A percentile compares a stretch with the other conserved stretches of the same genome.
Evolutionary conservation across 2,888 invertebrate species (phyloP).

Genomic region (Mayetiola destructor): DNA sequence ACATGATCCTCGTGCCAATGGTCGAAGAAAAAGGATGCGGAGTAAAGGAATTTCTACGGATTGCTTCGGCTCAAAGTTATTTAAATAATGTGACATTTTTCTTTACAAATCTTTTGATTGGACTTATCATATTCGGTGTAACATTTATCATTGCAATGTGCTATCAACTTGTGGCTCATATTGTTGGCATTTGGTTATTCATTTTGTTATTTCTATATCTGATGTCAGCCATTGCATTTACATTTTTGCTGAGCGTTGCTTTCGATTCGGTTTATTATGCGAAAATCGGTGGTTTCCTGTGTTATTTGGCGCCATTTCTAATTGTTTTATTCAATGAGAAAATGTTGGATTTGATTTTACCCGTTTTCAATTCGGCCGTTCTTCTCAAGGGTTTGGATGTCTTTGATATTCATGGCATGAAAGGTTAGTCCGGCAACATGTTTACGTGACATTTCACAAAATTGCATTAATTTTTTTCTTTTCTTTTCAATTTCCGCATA

Average conservation of each 20-base stretch:
- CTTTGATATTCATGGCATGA: constrained; percentile 3
- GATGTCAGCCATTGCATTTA: constrained; percentile 16
- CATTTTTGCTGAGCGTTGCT: constrained; percentile 31
- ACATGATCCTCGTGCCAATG: constrained; percentile 38
- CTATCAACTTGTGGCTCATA: not conserved
- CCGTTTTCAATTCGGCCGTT: constrained; percentile 11
- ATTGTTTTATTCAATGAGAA: constrained; percentile 21
- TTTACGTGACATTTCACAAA: too few species aligned
- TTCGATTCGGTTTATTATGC: constrained; percentile 32
- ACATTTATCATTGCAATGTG: not conserved
- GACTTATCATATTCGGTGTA: constrained; percentile 1
- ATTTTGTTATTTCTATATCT: constrained; percentile 14
- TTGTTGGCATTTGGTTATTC: not conserved
- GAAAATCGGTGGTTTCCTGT: constrained; percentile 29
- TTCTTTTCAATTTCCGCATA: not conserved
- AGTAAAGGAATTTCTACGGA: constrained; percentile 30
- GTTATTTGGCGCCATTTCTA: constrained; percentile 28
- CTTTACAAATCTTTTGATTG: constrained; percentile 25
- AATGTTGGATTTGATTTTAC: constrained; percentile 13
- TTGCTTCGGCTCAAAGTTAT: constrained; percentile 31
- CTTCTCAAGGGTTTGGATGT: constrained; percentile 14
- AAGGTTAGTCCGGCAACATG: too few species aligned
- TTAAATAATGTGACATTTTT: constrained; percentile 32
- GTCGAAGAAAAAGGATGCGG: constrained; percentile 47
- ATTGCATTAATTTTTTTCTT: too few species aligned